Evolutionary conservation across 2,797 vertebrate species (phyloP).

Genomic region (Sternarchorhynchus goeldii): DNA sequence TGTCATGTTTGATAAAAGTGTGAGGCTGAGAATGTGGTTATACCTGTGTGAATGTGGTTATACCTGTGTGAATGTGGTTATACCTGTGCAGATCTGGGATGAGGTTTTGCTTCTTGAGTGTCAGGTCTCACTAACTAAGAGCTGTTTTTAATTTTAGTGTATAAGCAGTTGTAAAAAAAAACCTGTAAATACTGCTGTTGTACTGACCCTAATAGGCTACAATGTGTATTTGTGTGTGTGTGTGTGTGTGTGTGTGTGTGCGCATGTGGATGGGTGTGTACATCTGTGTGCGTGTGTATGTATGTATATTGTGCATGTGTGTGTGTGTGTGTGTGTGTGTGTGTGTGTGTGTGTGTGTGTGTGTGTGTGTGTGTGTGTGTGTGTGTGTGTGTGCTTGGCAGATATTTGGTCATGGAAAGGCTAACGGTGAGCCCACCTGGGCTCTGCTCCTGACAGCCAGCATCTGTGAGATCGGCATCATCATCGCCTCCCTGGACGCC

Average conservation of each 20-base stretch:
- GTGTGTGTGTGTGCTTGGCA: constrained; percentile 58
- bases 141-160: too few species aligned
- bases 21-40: too few species aligned
- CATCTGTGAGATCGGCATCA: constrained; percentile 98
- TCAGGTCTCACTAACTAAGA: too few species aligned
- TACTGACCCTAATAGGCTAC: not conserved
- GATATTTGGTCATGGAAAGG: constrained; percentile 97
- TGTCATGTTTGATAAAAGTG: too few species aligned
- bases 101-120: too few species aligned
- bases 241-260: constrained; percentile 5
- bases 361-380: constrained; percentile 15
- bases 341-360: constrained; percentile 11
- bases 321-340: not conserved
- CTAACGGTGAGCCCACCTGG: constrained; percentile 97
- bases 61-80: too few species aligned
- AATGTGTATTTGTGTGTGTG: too few species aligned
- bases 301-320: constrained; percentile 6
- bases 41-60: too few species aligned
- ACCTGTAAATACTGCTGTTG: not conserved
- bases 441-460: constrained; percentile 91
- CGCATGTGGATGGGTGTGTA: too few species aligned
- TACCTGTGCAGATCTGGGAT: too few species aligned
- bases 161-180: too few species aligned
- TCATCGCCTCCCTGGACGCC: constrained; percentile 95
- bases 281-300: constrained; percentile 7